phyloP scores from a whole-genome alignment of 1,140 invertebrate species.

The Drosophila arawakana region DNA sequence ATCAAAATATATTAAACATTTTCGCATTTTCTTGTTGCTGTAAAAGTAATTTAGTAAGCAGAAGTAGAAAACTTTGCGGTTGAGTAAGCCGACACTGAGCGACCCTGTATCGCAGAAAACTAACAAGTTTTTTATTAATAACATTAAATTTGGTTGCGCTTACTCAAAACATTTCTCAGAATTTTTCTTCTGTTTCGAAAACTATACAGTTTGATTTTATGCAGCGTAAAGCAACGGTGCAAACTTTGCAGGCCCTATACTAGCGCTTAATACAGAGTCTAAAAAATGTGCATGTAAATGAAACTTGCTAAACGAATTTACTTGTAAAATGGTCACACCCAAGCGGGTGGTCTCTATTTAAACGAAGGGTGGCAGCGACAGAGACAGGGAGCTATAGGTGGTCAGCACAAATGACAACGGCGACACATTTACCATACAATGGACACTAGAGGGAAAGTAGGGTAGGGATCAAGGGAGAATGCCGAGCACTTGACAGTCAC shows the following conservation, averaged over 20 bases:
- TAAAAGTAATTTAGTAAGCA: constrained; percentile 24
- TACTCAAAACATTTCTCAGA: too few species aligned
- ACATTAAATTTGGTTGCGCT: too few species aligned
- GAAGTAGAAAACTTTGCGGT: too few species aligned
- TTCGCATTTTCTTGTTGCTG: constrained; percentile 11
- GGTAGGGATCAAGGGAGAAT: neutral
- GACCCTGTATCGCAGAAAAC: too few species aligned
- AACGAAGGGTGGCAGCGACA: neutral
- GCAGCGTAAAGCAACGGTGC: too few species aligned
- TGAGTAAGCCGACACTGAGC: too few species aligned
- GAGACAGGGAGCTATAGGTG: constrained; percentile 30
- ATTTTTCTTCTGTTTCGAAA: too few species aligned
- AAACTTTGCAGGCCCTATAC: too few species aligned
- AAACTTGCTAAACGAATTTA: constrained; percentile 74
- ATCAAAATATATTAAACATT: constrained; percentile 41
- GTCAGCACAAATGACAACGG: constrained; percentile 41
- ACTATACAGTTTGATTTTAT: too few species aligned
- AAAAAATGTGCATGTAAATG: constrained; percentile 49
- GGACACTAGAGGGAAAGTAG: neutral
- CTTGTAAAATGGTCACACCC: constrained; percentile 70
- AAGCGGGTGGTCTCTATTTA: constrained; percentile 14
- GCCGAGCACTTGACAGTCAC: constrained; percentile 63
- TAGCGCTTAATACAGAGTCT: too few species aligned
- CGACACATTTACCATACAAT: constrained; percentile 61
- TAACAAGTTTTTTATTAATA: too few species aligned